Conservation (phyloP, 1,140 invertebrate genomes). For the Camponotus vicinus region DNA sequence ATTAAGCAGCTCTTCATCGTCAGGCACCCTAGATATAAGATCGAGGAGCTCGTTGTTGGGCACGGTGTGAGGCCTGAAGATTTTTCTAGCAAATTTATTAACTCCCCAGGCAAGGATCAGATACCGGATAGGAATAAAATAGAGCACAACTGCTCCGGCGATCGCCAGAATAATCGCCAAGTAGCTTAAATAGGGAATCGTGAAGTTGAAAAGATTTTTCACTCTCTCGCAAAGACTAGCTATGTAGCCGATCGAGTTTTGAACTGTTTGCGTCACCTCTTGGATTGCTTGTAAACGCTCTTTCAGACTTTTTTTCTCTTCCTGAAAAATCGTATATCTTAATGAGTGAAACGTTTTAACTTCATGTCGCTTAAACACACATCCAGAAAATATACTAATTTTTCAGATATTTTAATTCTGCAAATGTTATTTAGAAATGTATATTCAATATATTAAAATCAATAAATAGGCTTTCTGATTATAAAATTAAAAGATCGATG, state of each 20-base stretch:
- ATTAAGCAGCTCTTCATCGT: slow-evolving; percentile 96
- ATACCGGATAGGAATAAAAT: slow-evolving; percentile 96
- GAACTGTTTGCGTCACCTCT: slow-evolving; percentile 97
- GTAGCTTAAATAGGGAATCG: slow-evolving; percentile 98
- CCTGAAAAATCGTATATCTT: slow-evolving; percentile 86
- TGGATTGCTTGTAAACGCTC: slow-evolving; percentile 97
- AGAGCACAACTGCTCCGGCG: slow-evolving; percentile 92
- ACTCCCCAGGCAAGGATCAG: slow-evolving; percentile 98
- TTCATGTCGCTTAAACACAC: not conserved
- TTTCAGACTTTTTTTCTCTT: slow-evolving; percentile 98
- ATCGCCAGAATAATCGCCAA: slow-evolving; percentile 93
- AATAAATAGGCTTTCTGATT: not conserved
- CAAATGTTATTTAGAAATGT: not conserved
- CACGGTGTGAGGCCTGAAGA: slow-evolving; percentile 96
- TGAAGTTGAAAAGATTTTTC: slow-evolving; percentile 99
- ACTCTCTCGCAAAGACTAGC: slow-evolving; percentile 96
- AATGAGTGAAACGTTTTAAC: not conserved
- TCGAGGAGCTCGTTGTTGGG: slow-evolving; percentile 99
- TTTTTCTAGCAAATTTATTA: slow-evolving; percentile 98
- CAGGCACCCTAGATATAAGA: slow-evolving; percentile 97
- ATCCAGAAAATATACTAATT: not conserved
- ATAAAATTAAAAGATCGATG: slow-evolving; percentile 2
- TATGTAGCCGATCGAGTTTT: slow-evolving; percentile 97
- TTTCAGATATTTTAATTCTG: not conserved
- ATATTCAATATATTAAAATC: no score